Base-by-base conservation (phyloP, 2,113 vertebrate genomes). In the Cyprinodon tularosa region DNA sequence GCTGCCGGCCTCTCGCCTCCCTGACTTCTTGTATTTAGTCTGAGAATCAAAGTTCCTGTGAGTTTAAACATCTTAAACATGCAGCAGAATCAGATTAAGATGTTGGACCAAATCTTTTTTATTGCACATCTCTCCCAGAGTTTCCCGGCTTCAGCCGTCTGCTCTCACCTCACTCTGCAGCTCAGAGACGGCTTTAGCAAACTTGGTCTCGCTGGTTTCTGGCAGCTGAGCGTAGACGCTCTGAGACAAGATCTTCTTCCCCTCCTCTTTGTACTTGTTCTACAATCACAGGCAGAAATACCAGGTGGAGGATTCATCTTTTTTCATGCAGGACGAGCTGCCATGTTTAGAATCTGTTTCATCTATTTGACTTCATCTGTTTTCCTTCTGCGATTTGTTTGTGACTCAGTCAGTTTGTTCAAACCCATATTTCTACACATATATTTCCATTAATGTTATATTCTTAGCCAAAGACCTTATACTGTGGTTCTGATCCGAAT, bases 141-240 rank as follows among this genome's bases (percentile, higher is more conserved):
- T 14, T 50, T 50, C 42, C 42, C 5, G 42, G 42, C 42, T 15
- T 22, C 20, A 22, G 15, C 17, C 8, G 7, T 47, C 12, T 78
- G 66, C 0, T 0, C 80, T 77, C 90, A 97, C 96, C 96, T 96
- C 87, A 77, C 96, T 97, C 94, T 96, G 96, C 85, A 96, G 94
- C 64, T 95, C 93, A 0, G 93, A 94, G 3, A 96, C 86, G 0
- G 0, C 39, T 68, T 75, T 84, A 37, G 62, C 65, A 38, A 85
- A 85, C 78, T 77, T 74, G 0, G 76, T 88, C 40, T 90, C 84
- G 0, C 53, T 1, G 0, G 89, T 90, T 68, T 90, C 64, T 4
- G 87, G 84, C 61, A 90, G 82, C 75, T 88, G 89, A 38, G 76
- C 77, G 82, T 86, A 90, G 57, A 88, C 15, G 11, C 77, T 89